Base-by-base conservation (phyloP, 2,888 invertebrate genomes). In the Nomada ruficornis region DNA sequence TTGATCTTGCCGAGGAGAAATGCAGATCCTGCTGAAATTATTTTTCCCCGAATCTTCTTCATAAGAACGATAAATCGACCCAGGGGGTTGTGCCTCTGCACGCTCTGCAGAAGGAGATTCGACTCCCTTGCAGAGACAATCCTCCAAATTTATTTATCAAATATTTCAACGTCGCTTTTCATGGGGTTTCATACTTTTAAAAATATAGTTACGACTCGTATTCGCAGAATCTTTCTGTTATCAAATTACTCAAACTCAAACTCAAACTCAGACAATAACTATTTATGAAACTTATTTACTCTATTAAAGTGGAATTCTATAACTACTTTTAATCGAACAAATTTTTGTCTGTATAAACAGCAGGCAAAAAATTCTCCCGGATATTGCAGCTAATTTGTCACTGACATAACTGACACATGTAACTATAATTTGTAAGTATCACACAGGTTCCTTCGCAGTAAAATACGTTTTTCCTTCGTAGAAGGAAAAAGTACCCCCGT, bases 321-420 rank as follows among this genome's bases (percentile, higher is more conserved):
- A 2, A 11, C 2, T 15, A 47, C 13, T 47, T 15, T 47, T 13
- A 13, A 47, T 47, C 11, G 15, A 47, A 13, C 13, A 47, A 13
- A 47, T 47, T 47, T 47, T 15, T 23, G 20, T 20, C 11, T 10
- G 26, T 20, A 2, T 2, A 20, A 42, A n/a, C 1, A 7, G 10
- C 26, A 13, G 9, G 11, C 26, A 13, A 55, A 55, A 54, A 65
- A 60, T 13, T 52, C 47, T 67, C 36, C 54, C 74, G 67, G 62
- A 82, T 42, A 52, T 29, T 10, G 42, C 26, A 55, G 47, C 52
- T 62, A 67, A 83, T 78, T 77, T 78, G 70, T 78, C 71, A 76
- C 65, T 23, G n/a, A 50, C 11, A 3, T 29, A 63, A 55, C 57
- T 44, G 36, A 36, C 36, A 36, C 36, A 5, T 36, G 36, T 36